A percentile compares a stretch with the other conserved stretches of the same genome.
Evolutionary conservation across 1,140 invertebrate species (phyloP).

Genomic region (Eulimnadia texana): DNA sequence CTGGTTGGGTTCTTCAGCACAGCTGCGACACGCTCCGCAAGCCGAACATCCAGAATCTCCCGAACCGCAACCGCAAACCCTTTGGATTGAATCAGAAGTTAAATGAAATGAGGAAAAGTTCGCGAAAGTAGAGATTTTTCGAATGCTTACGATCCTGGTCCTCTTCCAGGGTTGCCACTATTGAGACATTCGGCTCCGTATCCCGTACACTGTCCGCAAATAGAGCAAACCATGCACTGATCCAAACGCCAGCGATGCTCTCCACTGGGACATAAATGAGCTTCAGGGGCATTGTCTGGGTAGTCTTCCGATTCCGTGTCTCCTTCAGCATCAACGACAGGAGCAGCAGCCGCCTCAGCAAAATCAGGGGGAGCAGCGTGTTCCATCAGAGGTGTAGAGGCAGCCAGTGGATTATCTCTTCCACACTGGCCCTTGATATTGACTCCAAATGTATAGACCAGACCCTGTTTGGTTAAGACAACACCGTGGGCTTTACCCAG

Average conservation of each 20-base stretch:
- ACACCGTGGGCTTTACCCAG: slow-evolving; percentile 92
- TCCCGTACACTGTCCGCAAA: slow-evolving; percentile 87
- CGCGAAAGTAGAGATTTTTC: slow-evolving; percentile 1
- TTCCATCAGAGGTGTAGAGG: neutral
- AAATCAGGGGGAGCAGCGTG: neutral
- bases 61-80: slow-evolving; percentile 86
- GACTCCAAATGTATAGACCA: slow-evolving; percentile 88
- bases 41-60: slow-evolving; percentile 84
- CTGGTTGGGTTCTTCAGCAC: slow-evolving; percentile 54
- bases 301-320: slow-evolving; percentile 40
- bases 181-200: slow-evolving; percentile 74
- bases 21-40: slow-evolving; percentile 80
- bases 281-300: slow-evolving; percentile 22
- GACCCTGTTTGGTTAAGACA: slow-evolving; percentile 71
- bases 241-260: slow-evolving; percentile 66
- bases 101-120: neutral
- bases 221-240: slow-evolving; percentile 74
- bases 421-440: slow-evolving; percentile 98
- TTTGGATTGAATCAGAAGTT: slow-evolving; percentile 28
- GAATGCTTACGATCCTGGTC: slow-evolving; percentile 80
- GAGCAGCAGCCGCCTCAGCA: slow-evolving; percentile 11
- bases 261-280: slow-evolving; percentile 45
- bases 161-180: slow-evolving; percentile 55
- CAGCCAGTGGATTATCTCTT: slow-evolving; percentile 37
- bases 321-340: slow-evolving; percentile 37